Evolutionary conservation across 1,140 invertebrate genomes (phyloP), one percentile per base, ranked within the genome.

Genomic region (Apis laboriosa): DNA sequence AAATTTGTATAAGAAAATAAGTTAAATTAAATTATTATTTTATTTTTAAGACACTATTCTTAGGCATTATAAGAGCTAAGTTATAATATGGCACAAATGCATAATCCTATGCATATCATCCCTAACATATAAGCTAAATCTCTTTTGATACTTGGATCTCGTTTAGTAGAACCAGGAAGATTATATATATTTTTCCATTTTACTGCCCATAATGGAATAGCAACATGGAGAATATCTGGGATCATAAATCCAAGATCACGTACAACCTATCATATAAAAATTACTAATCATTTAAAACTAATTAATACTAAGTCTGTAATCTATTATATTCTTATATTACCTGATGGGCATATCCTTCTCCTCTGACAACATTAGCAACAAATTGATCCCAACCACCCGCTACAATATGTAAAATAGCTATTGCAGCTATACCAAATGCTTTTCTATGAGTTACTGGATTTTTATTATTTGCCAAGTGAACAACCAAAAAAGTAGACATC

Each of bases 331-430:
- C 34, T 43, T 0, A 43, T 53, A 90, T 90, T 89, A 96, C 96
- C 94, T 96, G 96, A 93, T 97, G 96, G 43, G 95, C 94, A 84
- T 96, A 95, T 2, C 97, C 97, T 92, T 96, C 95, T 55, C 96
- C 96, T 80, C 95, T 93, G 15, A 97, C 90, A 56, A 97, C 96
- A 92, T 97, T 97, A 58, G 93, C 92, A 53, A 97, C 94, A 93
- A 97, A 97, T 90, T 97, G 97, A 94, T 97, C 97, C 88, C 95
- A 96, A 43, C 96, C 95, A 73, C 96, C 95, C n/a, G 96, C 96
- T 19, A 97, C 90, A 74, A 97, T 96, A 91, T 98, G 97, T 77
- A 97, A 93, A 51, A 96, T 82, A 43, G 96, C 96, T 83, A 97
- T 96, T 49, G 94, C 95, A 28, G 96, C 92, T 76, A 97, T 96